Conservation (phyloP, 1,140 invertebrate genomes). For the Metopolophium dirhodum region DNA sequence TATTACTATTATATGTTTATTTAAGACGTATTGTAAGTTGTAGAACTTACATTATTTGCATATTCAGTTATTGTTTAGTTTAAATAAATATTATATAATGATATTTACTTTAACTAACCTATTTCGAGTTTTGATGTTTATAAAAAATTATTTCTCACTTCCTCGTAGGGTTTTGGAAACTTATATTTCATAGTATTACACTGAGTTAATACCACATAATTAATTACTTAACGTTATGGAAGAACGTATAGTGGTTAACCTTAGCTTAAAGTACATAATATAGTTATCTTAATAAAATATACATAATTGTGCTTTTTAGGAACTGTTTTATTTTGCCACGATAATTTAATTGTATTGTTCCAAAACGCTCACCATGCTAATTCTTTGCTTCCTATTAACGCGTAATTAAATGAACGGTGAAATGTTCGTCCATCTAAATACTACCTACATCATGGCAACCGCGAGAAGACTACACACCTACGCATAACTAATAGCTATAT, state of each 20-base stretch:
- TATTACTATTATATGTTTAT: background rate
- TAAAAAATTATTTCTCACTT: background rate
- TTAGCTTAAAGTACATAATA: background rate
- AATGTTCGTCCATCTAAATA: slow-evolving; percentile 14
- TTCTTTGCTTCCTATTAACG: background rate
- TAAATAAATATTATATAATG: background rate
- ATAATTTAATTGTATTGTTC: slow-evolving; percentile 12
- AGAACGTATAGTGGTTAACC: background rate
- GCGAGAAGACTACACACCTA: slow-evolving; percentile 37
- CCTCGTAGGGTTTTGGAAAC: background rate
- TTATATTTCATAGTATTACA: background rate
- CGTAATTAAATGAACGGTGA: slow-evolving; percentile 24
- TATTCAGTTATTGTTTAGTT: background rate
- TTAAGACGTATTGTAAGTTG: background rate
- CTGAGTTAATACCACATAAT: background rate
- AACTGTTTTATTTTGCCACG: background rate
- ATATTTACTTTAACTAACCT: background rate
- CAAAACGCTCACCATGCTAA: background rate
- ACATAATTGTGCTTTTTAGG: background rate
- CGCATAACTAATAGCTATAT: background rate
- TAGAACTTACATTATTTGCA: background rate
- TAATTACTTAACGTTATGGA: background rate
- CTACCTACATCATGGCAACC: background rate
- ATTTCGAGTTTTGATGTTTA: background rate
- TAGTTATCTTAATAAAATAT: slow-evolving; percentile 1